Evolutionary conservation across 2,113 vertebrate species (phyloP).

Genomic region (Gambusia affinis): DNA sequence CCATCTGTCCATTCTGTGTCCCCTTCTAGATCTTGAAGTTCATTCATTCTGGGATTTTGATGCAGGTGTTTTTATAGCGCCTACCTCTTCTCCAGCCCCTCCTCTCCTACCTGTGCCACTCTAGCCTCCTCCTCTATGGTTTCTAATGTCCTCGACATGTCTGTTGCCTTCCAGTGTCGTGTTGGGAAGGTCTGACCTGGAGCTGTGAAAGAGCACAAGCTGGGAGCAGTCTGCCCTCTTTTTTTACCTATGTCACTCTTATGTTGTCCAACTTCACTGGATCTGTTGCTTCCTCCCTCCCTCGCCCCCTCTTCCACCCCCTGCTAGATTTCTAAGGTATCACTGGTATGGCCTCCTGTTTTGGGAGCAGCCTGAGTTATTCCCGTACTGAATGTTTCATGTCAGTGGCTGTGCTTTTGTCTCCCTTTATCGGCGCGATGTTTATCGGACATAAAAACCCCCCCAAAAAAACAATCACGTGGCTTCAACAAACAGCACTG

Average conservation of each 20-base stretch:
- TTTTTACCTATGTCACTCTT: constrained; percentile 42
- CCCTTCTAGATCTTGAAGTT: constrained; percentile 15
- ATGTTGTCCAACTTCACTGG: constrained; percentile 40
- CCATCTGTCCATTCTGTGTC: constrained; percentile 12
- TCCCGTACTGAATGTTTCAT: constrained; percentile 65
- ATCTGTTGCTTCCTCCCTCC: constrained; percentile 28
- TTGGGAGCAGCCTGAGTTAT: constrained; percentile 47
- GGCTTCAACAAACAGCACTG: constrained; percentile 48
- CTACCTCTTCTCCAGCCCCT: constrained; percentile 35
- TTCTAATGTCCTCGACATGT: constrained; percentile 74
- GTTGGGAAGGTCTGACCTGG: constrained; percentile 69
- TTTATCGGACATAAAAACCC: constrained; percentile 56
- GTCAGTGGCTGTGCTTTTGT: constrained; percentile 67
- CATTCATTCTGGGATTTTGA: constrained; percentile 21
- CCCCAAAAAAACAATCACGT: constrained; percentile 54
- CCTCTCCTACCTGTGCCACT: constrained; percentile 40
- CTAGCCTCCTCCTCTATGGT: constrained; percentile 49
- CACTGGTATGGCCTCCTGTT: constrained; percentile 60
- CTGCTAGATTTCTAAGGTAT: constrained; percentile 73
- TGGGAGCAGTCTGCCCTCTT: constrained; percentile 62
- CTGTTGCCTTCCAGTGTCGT: constrained; percentile 77
- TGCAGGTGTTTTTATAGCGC: constrained; percentile 40
- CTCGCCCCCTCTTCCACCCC: constrained; percentile 27
- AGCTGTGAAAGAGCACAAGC: constrained; percentile 74
- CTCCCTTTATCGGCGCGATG: constrained; percentile 56